Evolutionary conservation across 2,113 vertebrate genomes (phyloP).

Genomic region (Melanerpes formicivorus): DNA sequence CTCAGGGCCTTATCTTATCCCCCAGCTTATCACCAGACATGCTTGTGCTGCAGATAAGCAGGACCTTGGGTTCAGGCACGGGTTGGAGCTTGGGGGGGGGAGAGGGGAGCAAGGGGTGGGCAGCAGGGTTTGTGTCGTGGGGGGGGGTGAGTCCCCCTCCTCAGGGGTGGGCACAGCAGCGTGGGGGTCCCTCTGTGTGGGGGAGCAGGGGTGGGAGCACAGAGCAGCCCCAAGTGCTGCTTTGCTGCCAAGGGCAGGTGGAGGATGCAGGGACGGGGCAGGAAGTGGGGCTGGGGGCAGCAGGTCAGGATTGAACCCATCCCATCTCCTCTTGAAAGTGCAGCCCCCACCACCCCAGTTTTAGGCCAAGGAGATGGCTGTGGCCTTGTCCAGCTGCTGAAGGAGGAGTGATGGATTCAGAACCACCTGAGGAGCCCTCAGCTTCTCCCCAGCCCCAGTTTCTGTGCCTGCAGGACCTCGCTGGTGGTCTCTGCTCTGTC

Average conservation of each 20-base stretch:
- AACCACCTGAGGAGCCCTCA: not conserved
- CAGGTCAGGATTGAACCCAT: accelerated
- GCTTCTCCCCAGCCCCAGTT: too few relatives aligned
- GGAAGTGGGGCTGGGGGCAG: not conserved
- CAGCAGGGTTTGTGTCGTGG: not conserved
- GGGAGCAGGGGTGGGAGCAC: not conserved
- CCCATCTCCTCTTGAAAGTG: not conserved
- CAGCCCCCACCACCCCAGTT: accelerated
- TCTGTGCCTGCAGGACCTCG: not conserved
- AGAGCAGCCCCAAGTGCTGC: not conserved
- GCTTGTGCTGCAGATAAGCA: constrained; percentile 21
- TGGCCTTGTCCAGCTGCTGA: not conserved
- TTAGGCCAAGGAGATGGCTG: not conserved
- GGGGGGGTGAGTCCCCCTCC: accelerated
- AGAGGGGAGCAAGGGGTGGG: not conserved
- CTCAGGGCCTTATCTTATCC: not conserved
- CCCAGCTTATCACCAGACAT: constrained; percentile 23
- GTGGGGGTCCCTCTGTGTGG: accelerated
- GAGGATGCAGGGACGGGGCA: not conserved
- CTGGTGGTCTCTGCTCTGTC: not conserved
- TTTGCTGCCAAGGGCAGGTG: accelerated
- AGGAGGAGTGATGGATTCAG: not conserved
- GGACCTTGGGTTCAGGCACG: constrained; percentile 16
- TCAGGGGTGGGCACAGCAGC: not conserved
- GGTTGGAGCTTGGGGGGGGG: not conserved